Evolutionary conservation across 2,888 invertebrate genomes (phyloP).

Genomic region (Hirtodrosophila duncani): DNA sequence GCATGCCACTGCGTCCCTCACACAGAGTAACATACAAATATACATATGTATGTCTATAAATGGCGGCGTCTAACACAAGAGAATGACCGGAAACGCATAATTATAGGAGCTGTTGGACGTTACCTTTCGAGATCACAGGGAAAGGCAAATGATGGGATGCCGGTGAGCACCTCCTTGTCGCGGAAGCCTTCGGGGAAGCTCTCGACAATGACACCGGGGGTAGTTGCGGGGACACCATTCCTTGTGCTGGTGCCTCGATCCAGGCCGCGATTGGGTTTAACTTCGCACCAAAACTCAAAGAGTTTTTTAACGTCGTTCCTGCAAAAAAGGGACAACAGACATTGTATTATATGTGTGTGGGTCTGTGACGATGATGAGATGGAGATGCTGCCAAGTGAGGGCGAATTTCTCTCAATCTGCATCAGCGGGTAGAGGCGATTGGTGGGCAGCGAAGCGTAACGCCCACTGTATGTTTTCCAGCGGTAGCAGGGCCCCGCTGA

Average conservation of each 20-base stretch:
- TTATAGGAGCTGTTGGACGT: too few species aligned
- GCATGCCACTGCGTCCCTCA: not conserved
- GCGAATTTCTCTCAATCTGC: not conserved
- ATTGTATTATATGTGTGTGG: conserved; percentile 1
- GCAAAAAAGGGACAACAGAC: conserved; percentile 1
- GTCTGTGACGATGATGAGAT: conserved; percentile 1
- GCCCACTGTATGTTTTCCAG: conserved; percentile 52
- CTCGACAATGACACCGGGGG: conserved; percentile 83
- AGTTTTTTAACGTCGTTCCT: conserved; percentile 77
- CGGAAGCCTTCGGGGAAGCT: conserved; percentile 91
- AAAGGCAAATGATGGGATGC: conserved; percentile 94
- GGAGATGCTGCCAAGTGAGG: too few species aligned
- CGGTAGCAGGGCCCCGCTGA: conserved; percentile 18
- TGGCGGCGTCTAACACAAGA: conserved; percentile 14
- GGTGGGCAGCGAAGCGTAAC: conserved; percentile 60
- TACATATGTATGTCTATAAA: conserved; percentile 4
- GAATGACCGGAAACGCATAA: conserved; percentile 76
- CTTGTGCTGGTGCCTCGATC: conserved; percentile 55
- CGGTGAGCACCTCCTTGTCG: conserved; percentile 90
- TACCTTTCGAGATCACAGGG: conserved; percentile 90
- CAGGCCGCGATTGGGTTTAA: conserved; percentile 63
- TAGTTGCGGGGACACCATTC: conserved; percentile 46
- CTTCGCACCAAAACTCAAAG: conserved; percentile 79
- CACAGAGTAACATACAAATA: not conserved
- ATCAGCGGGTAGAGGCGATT: not conserved